A percentile compares a stretch with the other conserved stretches of the same genome.
These are phyloP conservation scores for Coturnix japonica DNA, from an alignment of 2,113 vertebrate species.

Conservation along the genomic window DNA sequence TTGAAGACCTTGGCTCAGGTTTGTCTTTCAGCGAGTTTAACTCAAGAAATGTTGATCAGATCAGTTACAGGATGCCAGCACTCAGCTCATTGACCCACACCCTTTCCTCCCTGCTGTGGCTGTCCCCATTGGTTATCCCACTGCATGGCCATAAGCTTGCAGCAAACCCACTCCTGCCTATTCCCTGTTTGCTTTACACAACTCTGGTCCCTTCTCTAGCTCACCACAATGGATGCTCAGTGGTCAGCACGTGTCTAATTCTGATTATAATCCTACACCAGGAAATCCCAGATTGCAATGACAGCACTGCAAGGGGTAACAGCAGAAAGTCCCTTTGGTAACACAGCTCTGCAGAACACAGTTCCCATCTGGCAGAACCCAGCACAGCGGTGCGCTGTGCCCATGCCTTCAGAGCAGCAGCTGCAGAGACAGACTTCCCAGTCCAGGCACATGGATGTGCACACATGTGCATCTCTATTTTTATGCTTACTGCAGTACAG, in stretches of 20 bases:
- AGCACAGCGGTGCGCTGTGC: background rate
- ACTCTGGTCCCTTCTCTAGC: background rate
- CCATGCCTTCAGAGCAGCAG: background rate
- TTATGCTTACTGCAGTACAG: background rate
- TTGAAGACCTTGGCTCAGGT: background rate
- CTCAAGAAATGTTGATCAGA: background rate
- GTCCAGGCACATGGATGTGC: background rate
- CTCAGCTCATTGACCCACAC: background rate
- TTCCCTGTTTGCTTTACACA: background rate
- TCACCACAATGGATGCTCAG: background rate
- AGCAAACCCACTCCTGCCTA: background rate
- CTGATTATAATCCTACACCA: background rate
- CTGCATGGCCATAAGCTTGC: background rate
- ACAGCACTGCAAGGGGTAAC: background rate
- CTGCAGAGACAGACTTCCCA: rapidly evolving
- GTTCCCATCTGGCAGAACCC: background rate
- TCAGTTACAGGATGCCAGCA: background rate
- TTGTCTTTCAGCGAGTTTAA: background rate
- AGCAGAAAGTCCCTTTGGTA: background rate
- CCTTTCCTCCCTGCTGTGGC: background rate
- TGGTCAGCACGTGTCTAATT: background rate
- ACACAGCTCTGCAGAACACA: background rate
- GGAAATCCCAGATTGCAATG: background rate
- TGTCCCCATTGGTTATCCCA: background rate
- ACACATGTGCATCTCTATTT: background rate